Percentiles rank a stretch among this genome's conserved stretches.
Conservation (phyloP, 1,140 invertebrate species). For the Drosophila teissieri region DNA sequence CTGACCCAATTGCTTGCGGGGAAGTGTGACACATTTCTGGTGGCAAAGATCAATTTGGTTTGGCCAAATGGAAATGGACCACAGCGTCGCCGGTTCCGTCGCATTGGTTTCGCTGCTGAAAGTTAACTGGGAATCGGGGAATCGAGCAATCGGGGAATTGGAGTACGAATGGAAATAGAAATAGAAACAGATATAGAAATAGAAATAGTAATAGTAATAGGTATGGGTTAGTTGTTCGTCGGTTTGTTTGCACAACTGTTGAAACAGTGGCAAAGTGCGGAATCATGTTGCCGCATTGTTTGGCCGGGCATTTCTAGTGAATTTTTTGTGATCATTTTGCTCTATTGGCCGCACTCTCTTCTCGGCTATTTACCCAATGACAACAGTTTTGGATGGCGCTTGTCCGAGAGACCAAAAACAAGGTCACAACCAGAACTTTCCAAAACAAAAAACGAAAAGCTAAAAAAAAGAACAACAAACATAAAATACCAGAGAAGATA, state of each 20-base stretch:
- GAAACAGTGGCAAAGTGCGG: slow-evolving; percentile 60
- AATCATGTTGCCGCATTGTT: slow-evolving; percentile 49
- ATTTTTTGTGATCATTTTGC: slow-evolving; percentile 21
- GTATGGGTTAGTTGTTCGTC: slow-evolving; percentile 20
- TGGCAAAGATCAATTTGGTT: slow-evolving; percentile 46
- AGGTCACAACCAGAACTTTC: slow-evolving; percentile 75
- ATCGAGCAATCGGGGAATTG: slow-evolving; percentile 1
- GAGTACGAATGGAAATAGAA: background rate
- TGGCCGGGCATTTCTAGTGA: slow-evolving; percentile 19
- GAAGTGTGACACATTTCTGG: slow-evolving; percentile 48
- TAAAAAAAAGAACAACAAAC: slow-evolving; percentile 21
- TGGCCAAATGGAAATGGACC: slow-evolving; percentile 42
- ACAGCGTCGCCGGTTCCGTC: slow-evolving; percentile 17
- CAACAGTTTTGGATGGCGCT: slow-evolving; percentile 42
- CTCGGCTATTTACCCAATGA: slow-evolving; percentile 57
- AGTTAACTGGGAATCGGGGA: slow-evolving; percentile 23
- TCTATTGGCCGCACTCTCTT: slow-evolving; percentile 69
- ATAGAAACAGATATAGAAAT: background rate
- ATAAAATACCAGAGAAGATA: slow-evolving; percentile 19
- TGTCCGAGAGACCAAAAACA: slow-evolving; percentile 43
- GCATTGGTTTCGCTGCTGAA: slow-evolving; percentile 28
- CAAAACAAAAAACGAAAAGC: slow-evolving; percentile 40
- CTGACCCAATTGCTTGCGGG: slow-evolving; percentile 33
- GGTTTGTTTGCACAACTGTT: slow-evolving; percentile 64
- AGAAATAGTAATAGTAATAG: background rate